phyloP scores from a whole-genome alignment of 2,888 invertebrate genomes.

The Cenopis cana region DNA sequence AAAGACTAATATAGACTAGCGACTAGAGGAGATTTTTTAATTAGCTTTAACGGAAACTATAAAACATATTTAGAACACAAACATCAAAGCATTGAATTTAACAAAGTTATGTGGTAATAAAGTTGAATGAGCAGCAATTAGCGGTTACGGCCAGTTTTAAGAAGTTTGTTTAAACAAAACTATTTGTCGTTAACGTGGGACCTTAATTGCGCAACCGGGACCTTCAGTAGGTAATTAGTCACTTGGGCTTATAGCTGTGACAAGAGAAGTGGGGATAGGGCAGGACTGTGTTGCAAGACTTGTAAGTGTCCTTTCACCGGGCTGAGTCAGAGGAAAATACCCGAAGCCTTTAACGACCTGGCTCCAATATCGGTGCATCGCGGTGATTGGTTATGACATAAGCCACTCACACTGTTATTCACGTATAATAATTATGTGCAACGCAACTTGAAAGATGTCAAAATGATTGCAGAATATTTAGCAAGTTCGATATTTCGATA shows the following conservation, averaged over 20 bases:
- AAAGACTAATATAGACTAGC: not conserved
- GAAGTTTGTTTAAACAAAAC: slow-evolving; percentile 15
- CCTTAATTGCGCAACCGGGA: slow-evolving; percentile 22
- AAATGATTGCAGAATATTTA: slow-evolving; percentile 3
- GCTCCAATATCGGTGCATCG: slow-evolving; percentile 15
- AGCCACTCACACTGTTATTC: slow-evolving; percentile 1
- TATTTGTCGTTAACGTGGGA: slow-evolving; percentile 8
- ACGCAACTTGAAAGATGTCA: slow-evolving; percentile 1
- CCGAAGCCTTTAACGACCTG: slow-evolving; percentile 14
- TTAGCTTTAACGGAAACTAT: slow-evolving; percentile 22
- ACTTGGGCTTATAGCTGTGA: slow-evolving; percentile 12
- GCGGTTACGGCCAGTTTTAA: not conserved
- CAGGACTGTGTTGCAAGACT: slow-evolving; percentile 22
- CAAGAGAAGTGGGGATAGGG: slow-evolving; percentile 16
- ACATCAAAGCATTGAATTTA: not conserved
- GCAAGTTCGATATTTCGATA: not conserved
- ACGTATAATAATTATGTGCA: slow-evolving; percentile 1
- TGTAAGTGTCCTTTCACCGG: slow-evolving; percentile 28
- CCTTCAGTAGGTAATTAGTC: slow-evolving; percentile 27
- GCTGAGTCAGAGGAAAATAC: slow-evolving; percentile 31
- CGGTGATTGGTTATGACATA: slow-evolving; percentile 20
- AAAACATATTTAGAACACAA: slow-evolving; percentile 15
- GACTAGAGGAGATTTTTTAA: not conserved
- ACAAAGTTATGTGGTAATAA: not conserved
- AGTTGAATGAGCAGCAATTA: not conserved